Base-by-base conservation (phyloP, 2,797 vertebrate genomes). In the Leptoclinus maculatus region DNA sequence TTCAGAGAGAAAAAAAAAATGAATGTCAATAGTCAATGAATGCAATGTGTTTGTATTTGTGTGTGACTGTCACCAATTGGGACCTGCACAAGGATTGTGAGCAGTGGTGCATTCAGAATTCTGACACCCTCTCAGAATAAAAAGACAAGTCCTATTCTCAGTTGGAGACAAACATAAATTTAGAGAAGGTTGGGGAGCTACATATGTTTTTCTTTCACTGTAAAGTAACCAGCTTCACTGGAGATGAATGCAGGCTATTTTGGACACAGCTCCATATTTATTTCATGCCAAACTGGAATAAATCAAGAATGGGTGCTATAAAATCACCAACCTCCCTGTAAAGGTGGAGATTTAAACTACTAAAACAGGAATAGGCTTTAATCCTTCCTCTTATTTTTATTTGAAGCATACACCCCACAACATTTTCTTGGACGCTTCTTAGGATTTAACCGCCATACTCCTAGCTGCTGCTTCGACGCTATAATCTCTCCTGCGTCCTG, bases 61-160 rank as follows among this genome's bases (percentile, higher is more conserved):
- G 82, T 82, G 74, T 36, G 81, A 59, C 82, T 84, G 87, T 85
- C 83, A 81, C 73, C 85, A 71, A 67, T 47, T 79, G 83, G 80
- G 74, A 82, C 68, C 79, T 43, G 74, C 83, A 75, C 75, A 60
- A 62, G 66, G 64, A 69, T 64, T n/a, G 39, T 71, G 84, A 84
- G 84, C 89, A 87, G 74, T 27, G 71, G 88, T 80, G 88, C 86
- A 78, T 88, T 87, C 78, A 85, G 80, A 86, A 84, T 90, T 81
- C 51, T 83, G 88, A 83, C 88, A 88, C 58, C 38, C 25, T 59
- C 39, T 76, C 86, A 78, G 45, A 87, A 82, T 79, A 80, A 78
- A 66, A 76, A 85, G 80, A 85, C 74, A 75, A 75, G 71, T 45
- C 58, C 57, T 69, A 36, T 79, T 87, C 85, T 82, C 72, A 70